phyloP scores from a whole-genome alignment of 1,140 invertebrate species.

The Littorina saxatilis region DNA sequence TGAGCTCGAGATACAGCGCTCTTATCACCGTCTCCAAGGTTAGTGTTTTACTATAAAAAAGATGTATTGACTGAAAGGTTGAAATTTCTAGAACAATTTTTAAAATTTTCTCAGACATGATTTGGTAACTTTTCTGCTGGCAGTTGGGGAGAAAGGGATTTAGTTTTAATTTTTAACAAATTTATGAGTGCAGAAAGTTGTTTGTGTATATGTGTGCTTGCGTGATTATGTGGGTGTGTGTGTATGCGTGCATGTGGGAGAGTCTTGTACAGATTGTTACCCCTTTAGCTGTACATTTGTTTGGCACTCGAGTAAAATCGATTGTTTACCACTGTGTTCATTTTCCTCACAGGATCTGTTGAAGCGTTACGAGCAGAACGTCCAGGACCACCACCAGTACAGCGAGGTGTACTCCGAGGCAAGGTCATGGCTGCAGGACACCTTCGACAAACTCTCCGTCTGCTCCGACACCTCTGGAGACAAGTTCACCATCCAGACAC shows the following conservation, averaged over 20 bases:
- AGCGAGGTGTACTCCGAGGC: conserved; percentile 87
- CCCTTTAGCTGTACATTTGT: too few relatives aligned
- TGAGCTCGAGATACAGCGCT: conserved; percentile 93
- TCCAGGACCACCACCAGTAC: conserved; percentile 91
- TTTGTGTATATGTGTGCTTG: conserved; percentile 10
- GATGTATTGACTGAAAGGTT: not conserved
- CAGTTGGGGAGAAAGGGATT: too few relatives aligned
- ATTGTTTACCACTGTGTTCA: too few relatives aligned
- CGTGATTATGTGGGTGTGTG: too few relatives aligned
- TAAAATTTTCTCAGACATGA: not conserved
- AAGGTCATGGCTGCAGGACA: conserved; percentile 92
- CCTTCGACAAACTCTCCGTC: conserved; percentile 87
- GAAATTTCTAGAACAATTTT: not conserved
- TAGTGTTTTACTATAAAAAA: not conserved
- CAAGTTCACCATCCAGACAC: conserved; percentile 88
- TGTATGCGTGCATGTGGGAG: conserved; percentile 22
- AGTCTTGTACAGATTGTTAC: too few relatives aligned
- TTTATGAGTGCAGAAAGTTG: too few relatives aligned
- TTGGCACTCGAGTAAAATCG: too few relatives aligned
- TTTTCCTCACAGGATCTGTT: conserved; percentile 89
- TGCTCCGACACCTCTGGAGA: conserved; percentile 80
- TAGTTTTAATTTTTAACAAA: too few relatives aligned
- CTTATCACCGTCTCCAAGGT: conserved; percentile 90
- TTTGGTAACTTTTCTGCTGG: not conserved
- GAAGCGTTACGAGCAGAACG: conserved; percentile 93